phyloP scores from a whole-genome alignment of 1,140 invertebrate genomes.

The Drosophila parabipectinata region DNA sequence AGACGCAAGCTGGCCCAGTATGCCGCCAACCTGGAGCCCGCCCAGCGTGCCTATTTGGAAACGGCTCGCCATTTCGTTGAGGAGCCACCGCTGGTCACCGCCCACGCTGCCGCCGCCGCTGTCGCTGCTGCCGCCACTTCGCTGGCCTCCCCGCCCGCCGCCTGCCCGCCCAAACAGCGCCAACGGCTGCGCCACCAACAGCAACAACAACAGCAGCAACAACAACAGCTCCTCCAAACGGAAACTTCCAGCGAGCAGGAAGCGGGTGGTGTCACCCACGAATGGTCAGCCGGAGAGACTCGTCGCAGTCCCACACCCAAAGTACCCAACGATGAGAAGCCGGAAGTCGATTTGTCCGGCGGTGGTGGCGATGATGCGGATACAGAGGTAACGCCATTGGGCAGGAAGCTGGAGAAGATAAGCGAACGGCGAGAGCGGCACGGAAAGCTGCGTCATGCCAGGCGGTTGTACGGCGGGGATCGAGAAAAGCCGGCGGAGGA shows the following conservation, averaged over 20 bases:
- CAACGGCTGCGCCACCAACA: constrained; percentile 67
- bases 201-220: constrained; percentile 39
- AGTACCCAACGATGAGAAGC: constrained; percentile 17
- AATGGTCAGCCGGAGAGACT: constrained; percentile 36
- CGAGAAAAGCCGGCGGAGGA: constrained; percentile 3
- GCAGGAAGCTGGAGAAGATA: constrained; percentile 50
- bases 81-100: constrained; percentile 49
- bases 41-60: constrained; percentile 72
- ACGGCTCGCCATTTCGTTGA: constrained; percentile 62
- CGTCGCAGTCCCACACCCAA: constrained; percentile 28
- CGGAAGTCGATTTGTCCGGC: constrained; percentile 31
- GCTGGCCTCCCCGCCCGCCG: constrained; percentile 60
- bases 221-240: constrained; percentile 34
- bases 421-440: constrained; percentile 65
- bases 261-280: constrained; percentile 7
- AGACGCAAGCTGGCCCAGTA: constrained; percentile 77
- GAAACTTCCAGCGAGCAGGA: constrained; percentile 34
- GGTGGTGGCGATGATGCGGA: constrained; percentile 32
- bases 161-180: constrained; percentile 73
- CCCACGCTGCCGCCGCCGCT: constrained; percentile 58
- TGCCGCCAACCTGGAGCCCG: constrained; percentile 67
- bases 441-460: constrained; percentile 65
- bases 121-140: constrained; percentile 52
- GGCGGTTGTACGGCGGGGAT: constrained; percentile 30
- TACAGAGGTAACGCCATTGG: constrained; percentile 1